A percentile compares a stretch with the other conserved stretches of the same genome.
phyloP scores from a whole-genome alignment of 2,888 invertebrate genomes.

The Keiferia lycopersicella region DNA sequence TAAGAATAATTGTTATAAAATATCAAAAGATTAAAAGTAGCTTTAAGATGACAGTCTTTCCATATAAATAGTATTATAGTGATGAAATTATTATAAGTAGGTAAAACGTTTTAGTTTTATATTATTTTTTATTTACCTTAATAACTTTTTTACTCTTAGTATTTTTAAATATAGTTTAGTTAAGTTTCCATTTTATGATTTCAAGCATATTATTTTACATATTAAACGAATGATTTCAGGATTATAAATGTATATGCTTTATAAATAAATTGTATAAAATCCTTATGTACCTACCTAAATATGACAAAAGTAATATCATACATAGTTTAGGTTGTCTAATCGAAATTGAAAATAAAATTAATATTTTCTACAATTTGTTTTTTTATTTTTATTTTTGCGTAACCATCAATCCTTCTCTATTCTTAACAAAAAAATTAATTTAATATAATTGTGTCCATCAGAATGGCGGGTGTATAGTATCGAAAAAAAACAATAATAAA shows the following conservation, averaged over 20 bases:
- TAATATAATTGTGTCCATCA: too few species aligned
- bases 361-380: neutral
- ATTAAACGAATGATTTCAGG: neutral
- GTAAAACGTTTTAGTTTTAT: constrained; percentile 12
- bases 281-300: constrained; percentile 1
- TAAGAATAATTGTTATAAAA: neutral
- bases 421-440: too few species aligned
- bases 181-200: neutral
- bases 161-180: neutral
- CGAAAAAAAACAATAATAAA: too few species aligned
- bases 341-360: constrained; percentile 6
- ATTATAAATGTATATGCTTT: constrained; percentile 21
- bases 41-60: constrained; percentile 26
- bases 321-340: neutral
- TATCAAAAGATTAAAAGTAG: constrained; percentile 2
- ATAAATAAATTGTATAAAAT: constrained; percentile 29
- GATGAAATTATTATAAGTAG: constrained; percentile 21
- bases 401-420: neutral
- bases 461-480: too few species aligned
- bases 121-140: neutral
- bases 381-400: neutral
- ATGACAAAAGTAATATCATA: neutral
- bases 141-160: neutral
- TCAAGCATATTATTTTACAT: neutral
- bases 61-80: constrained; percentile 20